A percentile compares a stretch with the other conserved stretches of the same genome.
Evolutionary conservation across 2,113 vertebrate genomes (phyloP).

Genomic region (Pseudopipra pipra): DNA sequence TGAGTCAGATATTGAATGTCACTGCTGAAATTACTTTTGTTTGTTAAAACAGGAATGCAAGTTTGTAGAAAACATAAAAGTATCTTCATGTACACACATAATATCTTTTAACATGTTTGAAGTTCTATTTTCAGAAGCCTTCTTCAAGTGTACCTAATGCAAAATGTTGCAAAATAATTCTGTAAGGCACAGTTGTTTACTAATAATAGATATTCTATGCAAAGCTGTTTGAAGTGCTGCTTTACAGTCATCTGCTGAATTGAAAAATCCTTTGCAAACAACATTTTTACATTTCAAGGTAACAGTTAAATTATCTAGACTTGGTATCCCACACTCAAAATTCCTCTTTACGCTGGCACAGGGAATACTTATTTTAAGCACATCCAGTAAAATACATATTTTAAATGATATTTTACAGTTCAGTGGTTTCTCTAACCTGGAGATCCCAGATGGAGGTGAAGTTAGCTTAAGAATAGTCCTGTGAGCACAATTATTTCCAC

Average conservation of each 20-base stretch:
- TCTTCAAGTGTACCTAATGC: not conserved
- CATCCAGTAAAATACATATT: conserved; percentile 42
- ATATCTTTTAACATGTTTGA: not conserved
- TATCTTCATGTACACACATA: not conserved
- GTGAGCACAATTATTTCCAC: conserved; percentile 42
- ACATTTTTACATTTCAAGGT: conserved; percentile 18
- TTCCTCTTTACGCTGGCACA: not conserved
- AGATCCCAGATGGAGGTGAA: conserved; percentile 29
- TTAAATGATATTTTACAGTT: conserved; percentile 60
- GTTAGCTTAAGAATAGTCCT: conserved; percentile 43
- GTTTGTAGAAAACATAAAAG: not conserved
- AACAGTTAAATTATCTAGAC: conserved; percentile 34
- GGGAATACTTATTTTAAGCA: conserved; percentile 47
- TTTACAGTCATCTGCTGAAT: conserved; percentile 34
- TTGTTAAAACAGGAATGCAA: not conserved
- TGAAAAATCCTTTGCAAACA: conserved; percentile 11
- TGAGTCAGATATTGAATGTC: conserved; percentile 24
- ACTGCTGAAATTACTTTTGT: not conserved
- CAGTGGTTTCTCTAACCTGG: conserved; percentile 43
- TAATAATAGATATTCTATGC: conserved; percentile 34
- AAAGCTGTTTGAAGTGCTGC: conserved; percentile 22
- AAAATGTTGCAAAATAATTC: conserved; percentile 19
- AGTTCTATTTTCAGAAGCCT: conserved; percentile 4
- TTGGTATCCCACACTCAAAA: not conserved
- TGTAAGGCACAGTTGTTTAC: conserved; percentile 23